Conservation (phyloP, 1,140 invertebrate species). For the Ganaspis sp. region DNA sequence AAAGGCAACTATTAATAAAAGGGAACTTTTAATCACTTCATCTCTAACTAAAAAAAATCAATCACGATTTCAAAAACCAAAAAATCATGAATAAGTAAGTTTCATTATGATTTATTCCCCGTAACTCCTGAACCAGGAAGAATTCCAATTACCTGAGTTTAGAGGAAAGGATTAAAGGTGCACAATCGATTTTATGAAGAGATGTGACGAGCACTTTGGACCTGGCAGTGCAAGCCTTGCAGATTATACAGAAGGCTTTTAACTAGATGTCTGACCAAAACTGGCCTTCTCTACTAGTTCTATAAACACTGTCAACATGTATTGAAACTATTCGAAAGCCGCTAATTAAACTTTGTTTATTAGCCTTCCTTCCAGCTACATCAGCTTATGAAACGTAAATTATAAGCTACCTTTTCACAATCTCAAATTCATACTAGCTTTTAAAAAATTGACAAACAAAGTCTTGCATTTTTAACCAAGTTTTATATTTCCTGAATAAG, state of each 20-base stretch:
- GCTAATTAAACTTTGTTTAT: slow-evolving; percentile 6
- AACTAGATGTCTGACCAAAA: neutral
- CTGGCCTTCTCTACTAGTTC: neutral
- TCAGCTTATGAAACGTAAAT: neutral
- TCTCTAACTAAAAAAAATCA: too few relatives aligned
- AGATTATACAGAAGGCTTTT: slow-evolving; percentile 6
- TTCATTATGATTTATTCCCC: slow-evolving; percentile 20
- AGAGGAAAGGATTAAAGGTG: slow-evolving; percentile 15
- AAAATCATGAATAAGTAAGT: neutral
- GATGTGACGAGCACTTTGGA: neutral
- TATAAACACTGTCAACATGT: neutral
- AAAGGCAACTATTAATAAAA: too few relatives aligned
- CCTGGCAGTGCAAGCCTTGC: slow-evolving; percentile 11
- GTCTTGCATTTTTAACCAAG: neutral
- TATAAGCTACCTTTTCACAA: neutral
- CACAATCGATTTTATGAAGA: slow-evolving; percentile 9
- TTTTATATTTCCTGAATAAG: neutral
- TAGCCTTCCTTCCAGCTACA: neutral
- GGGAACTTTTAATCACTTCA: too few relatives aligned
- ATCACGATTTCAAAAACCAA: too few relatives aligned
- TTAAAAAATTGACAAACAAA: neutral
- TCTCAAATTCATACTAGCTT: neutral
- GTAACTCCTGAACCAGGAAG: neutral
- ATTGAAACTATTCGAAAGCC: neutral
- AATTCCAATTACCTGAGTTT: slow-evolving; percentile 6